Evolutionary conservation across 1,140 invertebrate species (phyloP).

Genomic region (Rhagoletis pomonella): DNA sequence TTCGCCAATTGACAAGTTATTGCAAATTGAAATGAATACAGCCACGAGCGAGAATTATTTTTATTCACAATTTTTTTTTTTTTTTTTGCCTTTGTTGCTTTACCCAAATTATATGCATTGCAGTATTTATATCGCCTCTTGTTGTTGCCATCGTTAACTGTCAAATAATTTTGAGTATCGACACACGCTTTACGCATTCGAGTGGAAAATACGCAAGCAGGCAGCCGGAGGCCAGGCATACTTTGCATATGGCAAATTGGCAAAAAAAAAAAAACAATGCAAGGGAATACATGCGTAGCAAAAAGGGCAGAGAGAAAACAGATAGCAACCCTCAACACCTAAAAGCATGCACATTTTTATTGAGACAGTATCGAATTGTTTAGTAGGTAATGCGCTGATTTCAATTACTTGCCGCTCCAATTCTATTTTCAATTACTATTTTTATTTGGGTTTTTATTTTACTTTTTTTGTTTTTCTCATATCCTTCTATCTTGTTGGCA

Average conservation of each 20-base stretch:
- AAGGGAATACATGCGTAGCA: slow-evolving; percentile 53
- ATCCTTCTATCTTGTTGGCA: background rate
- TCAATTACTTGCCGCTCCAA: slow-evolving; percentile 54
- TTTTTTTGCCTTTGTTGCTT: background rate
- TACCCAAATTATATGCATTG: background rate
- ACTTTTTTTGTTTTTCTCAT: background rate
- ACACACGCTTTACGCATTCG: slow-evolving; percentile 72
- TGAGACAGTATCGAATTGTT: slow-evolving; percentile 33
- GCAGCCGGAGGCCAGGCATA: slow-evolving; percentile 54
- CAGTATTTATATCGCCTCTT: slow-evolving; percentile 66
- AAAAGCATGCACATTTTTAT: background rate
- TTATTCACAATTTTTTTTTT: slow-evolving; percentile 63
- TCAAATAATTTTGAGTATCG: slow-evolving; percentile 53
- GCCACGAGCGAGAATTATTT: slow-evolving; percentile 68
- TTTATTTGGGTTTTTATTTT: slow-evolving; percentile 1
- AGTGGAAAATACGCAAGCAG: slow-evolving; percentile 58
- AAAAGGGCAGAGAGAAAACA: background rate
- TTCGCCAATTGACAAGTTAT: slow-evolving; percentile 74
- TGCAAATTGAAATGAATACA: slow-evolving; percentile 67
- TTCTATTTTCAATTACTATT: slow-evolving; percentile 31
- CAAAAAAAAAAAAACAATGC: background rate
- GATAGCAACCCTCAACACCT: slow-evolving; percentile 33
- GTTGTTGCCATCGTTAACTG: slow-evolving; percentile 14
- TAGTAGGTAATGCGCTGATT: slow-evolving; percentile 36
- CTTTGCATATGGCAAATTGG: slow-evolving; percentile 57